Base-by-base conservation (phyloP, 2,797 vertebrate genomes). In the Microctenopoma steveboyesi region DNA sequence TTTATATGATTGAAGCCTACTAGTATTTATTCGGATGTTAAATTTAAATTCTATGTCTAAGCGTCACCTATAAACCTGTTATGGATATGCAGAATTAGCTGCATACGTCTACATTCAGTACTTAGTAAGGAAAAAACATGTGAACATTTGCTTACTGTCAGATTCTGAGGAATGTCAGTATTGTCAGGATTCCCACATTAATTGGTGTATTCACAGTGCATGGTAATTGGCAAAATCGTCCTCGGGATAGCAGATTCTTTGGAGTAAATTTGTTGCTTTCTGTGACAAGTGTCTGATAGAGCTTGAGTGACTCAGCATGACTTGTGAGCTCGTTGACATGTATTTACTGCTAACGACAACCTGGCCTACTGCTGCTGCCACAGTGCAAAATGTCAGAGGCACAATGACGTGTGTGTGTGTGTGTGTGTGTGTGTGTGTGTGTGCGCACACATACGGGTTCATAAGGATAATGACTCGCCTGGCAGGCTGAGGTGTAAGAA, bases 341-440 rank as follows among this genome's bases (percentile, higher is more conserved):
- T 69, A 64, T 85, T 72, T 74, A 78, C 72, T 67, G 63, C 64
- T 74, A 70, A 70, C 77, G 74, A 80, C 50, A 76, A 72, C 52
- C 67, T 78, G 58, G 63, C 63, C 64, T 76, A 69, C 79, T 61
- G 64, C 64, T 74, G 54, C 60, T 47, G 46, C 66, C 49, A 67
- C 43, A 35, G 42, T 58, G 60, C 33, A 57, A 74, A 83, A 79
- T 86, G 81, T 79, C 79, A 84, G 28, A 52, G 37, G 45, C 42
- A 71, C 18, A 18, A 18, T 18, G 18, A 18, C 18, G 18, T 33
- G 54, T 33, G 50, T 42, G 48, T 58, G 35, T 40, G 54, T 35
- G 57, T 69, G 49, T 63, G 62, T 47, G 16, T 42, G 54, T 53
- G 45, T 56, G 46, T 37, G 30, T 33, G 30, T 33, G 30, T 33